Base-by-base conservation (phyloP, 2,113 vertebrate genomes). In the Strigops habroptila region DNA sequence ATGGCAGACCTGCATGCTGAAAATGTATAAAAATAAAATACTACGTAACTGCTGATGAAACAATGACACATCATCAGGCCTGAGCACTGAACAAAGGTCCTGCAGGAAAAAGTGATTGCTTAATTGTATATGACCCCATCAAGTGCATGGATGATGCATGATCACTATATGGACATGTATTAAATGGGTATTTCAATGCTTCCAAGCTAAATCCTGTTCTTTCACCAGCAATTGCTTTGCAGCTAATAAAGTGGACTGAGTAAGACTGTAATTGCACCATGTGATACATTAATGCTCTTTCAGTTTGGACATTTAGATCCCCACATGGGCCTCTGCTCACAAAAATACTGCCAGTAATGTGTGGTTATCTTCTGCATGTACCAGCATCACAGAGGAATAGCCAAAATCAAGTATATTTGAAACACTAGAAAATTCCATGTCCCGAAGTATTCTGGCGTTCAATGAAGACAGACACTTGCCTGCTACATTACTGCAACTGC, bases 81-180 rank as follows among this genome's bases (percentile, higher is more conserved):
- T 14, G 12, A 76, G 14, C 78, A 49, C 25, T 3, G 2, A 74
- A 39, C 44, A 67, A 39, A 85, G 64, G 74, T 49, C 74, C 74
- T 30, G 68, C 59, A 62, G 78, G 83, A 77, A 91, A 53, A 13
- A 67, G 37, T 1, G 49, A 65, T 17, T 78, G 81, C 23, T 6
- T 52, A 68, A 84, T 39, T 49, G 44, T 15, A 2, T 15, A 44
- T 33, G 2, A 33, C 8, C 74, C 49, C 75, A 46, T 1, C 30
- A 12, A 2, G 35, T 39, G 35, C 13, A 7, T 5, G 44, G 52
- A 35, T 27, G 49, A 49, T 5, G 44, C 33, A 73, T 46, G 35
- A 41, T 33, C 3, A 41, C 14, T 5, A 4, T 11, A 24, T 0
- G 16, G 69, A n/a, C 64, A 39, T 0, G 2, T 0, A 5, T 5